Conservation (phyloP, 2,888 invertebrate genomes). For the Eucera pruinosa region DNA sequence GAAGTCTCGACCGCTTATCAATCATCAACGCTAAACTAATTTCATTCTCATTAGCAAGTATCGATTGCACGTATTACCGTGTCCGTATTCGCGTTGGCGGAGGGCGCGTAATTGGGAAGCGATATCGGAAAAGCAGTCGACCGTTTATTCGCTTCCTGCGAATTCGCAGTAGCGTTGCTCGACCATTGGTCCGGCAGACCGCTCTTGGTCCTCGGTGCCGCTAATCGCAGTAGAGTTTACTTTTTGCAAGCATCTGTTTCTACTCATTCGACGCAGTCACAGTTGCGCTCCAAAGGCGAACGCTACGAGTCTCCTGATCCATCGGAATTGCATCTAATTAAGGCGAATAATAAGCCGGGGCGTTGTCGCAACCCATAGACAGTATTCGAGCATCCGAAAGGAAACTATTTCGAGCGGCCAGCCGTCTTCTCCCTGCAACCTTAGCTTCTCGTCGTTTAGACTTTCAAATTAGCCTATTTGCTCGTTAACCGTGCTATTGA, state of each 20-base stretch:
- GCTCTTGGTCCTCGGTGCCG: too few relatives aligned
- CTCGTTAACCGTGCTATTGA: background rate
- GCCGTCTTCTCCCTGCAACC: background rate
- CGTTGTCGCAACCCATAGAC: too few relatives aligned
- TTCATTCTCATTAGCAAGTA: too few relatives aligned
- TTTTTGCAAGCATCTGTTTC: too few relatives aligned
- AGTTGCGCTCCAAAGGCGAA: too few relatives aligned
- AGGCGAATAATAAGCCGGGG: too few relatives aligned
- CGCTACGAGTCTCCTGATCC: background rate
- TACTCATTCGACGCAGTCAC: too few relatives aligned
- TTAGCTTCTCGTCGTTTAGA: slow-evolving; percentile 24
- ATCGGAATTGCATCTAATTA: slow-evolving; percentile 32
- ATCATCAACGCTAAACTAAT: too few relatives aligned
- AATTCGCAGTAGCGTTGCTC: slow-evolving; percentile 31
- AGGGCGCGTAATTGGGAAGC: background rate
- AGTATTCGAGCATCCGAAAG: background rate
- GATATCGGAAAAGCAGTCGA: background rate
- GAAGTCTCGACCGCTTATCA: too few relatives aligned
- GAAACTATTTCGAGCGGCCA: slow-evolving; percentile 10
- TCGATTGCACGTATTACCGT: too few relatives aligned
- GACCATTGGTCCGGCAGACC: slow-evolving; percentile 13
- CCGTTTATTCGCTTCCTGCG: background rate
- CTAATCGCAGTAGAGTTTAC: too few relatives aligned
- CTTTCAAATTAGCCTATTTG: slow-evolving; percentile 46
- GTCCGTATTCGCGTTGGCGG: background rate